Percentiles rank a stretch among this genome's conserved stretches.
These are phyloP conservation scores for Synaphobranchus kaupii DNA, from an alignment of 2,797 vertebrate genomes.

Conservation along the genomic window DNA sequence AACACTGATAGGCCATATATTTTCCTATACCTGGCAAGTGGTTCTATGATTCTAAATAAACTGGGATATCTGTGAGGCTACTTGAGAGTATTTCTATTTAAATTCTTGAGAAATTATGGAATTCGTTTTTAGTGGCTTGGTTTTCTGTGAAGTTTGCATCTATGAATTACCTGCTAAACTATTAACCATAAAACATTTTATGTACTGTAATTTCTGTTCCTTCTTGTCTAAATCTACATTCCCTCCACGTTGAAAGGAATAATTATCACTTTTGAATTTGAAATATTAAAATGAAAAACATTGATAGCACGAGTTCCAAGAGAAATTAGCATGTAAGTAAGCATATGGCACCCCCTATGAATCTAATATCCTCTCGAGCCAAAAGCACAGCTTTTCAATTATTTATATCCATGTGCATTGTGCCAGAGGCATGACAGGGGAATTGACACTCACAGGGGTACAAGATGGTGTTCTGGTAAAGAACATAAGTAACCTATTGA, in stretches of 20 bases:
- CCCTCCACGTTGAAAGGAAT: not conserved
- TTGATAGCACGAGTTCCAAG: not conserved
- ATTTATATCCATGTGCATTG: conserved; percentile 16
- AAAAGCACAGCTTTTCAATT: conserved; percentile 18
- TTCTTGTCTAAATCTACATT: not conserved
- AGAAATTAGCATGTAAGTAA: not conserved
- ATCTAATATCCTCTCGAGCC: conserved; percentile 16
- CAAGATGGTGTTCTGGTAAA: not conserved
- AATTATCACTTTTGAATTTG: not conserved
- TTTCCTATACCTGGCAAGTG: no score
- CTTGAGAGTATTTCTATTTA: not conserved
- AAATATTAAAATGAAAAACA: not conserved
- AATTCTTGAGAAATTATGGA: not conserved
- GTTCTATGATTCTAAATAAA: not conserved
- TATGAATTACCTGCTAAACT: not conserved
- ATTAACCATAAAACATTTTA: not conserved
- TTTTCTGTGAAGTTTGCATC: not conserved
- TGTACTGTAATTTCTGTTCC: not conserved
- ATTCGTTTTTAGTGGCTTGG: not conserved
- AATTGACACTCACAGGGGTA: conserved; percentile 14
- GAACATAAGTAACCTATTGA: conserved; percentile 1
- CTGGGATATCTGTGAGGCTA: not conserved
- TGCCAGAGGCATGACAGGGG: conserved; percentile 13
- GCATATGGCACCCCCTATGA: conserved; percentile 17
- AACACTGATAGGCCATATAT: no score